Evolutionary conservation across 2,888 invertebrate species (phyloP).

Genomic region (Hesperia comma): DNA sequence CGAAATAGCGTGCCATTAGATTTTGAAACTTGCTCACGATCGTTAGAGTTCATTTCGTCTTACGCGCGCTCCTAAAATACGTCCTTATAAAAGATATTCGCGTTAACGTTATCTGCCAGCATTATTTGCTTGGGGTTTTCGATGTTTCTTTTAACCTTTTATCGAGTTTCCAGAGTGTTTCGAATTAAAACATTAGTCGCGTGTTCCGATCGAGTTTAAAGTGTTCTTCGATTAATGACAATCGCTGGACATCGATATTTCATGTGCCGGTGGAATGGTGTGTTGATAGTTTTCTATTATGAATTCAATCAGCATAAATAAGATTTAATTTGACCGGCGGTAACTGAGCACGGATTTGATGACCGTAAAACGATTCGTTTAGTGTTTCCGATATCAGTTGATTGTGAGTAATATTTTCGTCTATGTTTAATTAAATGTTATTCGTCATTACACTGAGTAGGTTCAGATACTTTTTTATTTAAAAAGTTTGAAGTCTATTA

Average conservation of each 20-base stretch:
- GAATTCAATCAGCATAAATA: constrained; percentile 82
- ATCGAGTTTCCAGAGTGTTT: constrained; percentile 69
- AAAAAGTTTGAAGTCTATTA: no score
- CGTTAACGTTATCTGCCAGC: constrained; percentile 71
- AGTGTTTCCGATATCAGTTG: constrained; percentile 55
- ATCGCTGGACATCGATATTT: constrained; percentile 50
- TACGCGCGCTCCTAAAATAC: constrained; percentile 45
- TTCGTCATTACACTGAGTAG: constrained; percentile 38
- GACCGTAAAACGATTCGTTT: constrained; percentile 62
- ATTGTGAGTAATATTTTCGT: constrained; percentile 63
- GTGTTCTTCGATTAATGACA: constrained; percentile 61
- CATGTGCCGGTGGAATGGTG: constrained; percentile 55
- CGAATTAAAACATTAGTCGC: constrained; percentile 77
- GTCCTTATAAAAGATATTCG: constrained; percentile 53
- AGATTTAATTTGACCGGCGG: constrained; percentile 74
- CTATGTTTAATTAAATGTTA: constrained; percentile 60
- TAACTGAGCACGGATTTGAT: constrained; percentile 60
- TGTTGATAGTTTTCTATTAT: constrained; percentile 80
- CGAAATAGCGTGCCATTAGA: constrained; percentile 47
- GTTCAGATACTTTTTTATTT: no score
- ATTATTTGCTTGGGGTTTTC: constrained; percentile 71
- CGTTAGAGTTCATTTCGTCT: constrained; percentile 48
- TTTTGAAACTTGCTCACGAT: constrained; percentile 40
- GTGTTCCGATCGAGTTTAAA: constrained; percentile 69
- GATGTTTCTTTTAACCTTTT: constrained; percentile 73